Evolutionary conservation across 2,113 vertebrate genomes (phyloP).

Genomic region (Zosterops hypoxanthus): DNA sequence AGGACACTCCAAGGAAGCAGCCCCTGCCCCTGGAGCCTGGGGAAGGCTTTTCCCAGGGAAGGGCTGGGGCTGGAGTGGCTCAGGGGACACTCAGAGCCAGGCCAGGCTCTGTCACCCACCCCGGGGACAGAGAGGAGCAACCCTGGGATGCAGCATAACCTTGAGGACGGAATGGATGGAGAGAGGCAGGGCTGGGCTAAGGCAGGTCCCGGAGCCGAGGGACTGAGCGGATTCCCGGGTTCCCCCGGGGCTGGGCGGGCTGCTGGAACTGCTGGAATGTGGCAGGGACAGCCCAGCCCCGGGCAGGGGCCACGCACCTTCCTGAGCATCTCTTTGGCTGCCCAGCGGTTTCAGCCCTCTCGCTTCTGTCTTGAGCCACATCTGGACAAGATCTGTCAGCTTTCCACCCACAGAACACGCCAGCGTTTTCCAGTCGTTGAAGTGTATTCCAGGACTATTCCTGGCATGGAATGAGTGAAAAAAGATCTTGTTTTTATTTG

Average conservation of each 20-base stretch:
- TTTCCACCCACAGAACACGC: background rate
- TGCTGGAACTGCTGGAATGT: conserved; percentile 23
- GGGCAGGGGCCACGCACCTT: background rate
- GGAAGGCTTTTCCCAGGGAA: background rate
- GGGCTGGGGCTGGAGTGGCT: background rate
- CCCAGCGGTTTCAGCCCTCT: background rate
- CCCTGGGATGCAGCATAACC: conserved; percentile 56
- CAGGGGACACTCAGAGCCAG: background rate
- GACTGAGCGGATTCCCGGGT: background rate
- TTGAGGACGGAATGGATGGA: conserved; percentile 6
- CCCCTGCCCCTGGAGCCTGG: background rate
- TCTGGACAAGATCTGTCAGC: background rate
- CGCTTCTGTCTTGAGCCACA: background rate
- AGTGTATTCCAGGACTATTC: background rate
- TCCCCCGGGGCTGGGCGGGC: background rate
- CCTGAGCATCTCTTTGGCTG: background rate
- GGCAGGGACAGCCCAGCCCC: background rate
- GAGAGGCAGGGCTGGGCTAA: conserved; percentile 58
- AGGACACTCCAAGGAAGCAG: background rate
- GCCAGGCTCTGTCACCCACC: background rate
- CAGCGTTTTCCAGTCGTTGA: background rate
- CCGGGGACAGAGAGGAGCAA: conserved; percentile 33
- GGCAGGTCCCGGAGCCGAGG: conserved; percentile 57
- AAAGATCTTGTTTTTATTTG: background rate
- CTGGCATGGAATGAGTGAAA: conserved; percentile 13